Base-by-base conservation (phyloP, 2,797 vertebrate genomes). In the Poecilia wingei region DNA sequence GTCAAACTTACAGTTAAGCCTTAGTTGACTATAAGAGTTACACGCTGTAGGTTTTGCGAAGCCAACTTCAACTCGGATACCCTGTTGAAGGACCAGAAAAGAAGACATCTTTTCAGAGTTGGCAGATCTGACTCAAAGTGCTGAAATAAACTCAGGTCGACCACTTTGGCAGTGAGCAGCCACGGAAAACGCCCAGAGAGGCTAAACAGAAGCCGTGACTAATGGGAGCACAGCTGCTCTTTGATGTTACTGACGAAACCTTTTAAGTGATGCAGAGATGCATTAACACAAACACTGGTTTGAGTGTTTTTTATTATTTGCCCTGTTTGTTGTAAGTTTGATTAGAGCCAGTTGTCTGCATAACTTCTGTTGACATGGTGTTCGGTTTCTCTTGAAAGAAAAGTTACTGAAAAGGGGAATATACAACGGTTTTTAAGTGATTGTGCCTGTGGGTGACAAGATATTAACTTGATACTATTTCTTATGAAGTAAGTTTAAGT, bases 191-290 rank as follows among this genome's bases (percentile, higher is more conserved):
- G 72, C 59, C 90, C 74, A 80, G n/a, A 79, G 87, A 91, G 81
- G 83, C 87, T 80, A 76, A 94, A 93, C 90, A 90, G 88, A 82
- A 91, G 93, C 78, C 85, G 55, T 84, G 85, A 86, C 81, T 87
- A 90, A 92, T 84, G 87, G 82, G 86, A 91, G 78, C 84, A 79
- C 81, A 83, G 86, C 82, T 75, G 83, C 64, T 59, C 86, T 91
- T 89, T 90, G 79, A 91, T 88, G 87, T 81, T 79, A 72, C 43
- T 73, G 76, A 78, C 78, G 68, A 66, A 70, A 81, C 78, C 78
- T 84, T 72, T 75, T 73, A 77, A 85, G 82, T 87, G 73, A 79
- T 75, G 79, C 81, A 83, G 77, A 86, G 77, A 87, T 87, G 39
- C 79, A 75, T 89, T 89, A 80, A 85, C 80, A 77, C 79, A 28